phyloP scores from a whole-genome alignment of 2,797 vertebrate species.

The Meda fulgida region DNA sequence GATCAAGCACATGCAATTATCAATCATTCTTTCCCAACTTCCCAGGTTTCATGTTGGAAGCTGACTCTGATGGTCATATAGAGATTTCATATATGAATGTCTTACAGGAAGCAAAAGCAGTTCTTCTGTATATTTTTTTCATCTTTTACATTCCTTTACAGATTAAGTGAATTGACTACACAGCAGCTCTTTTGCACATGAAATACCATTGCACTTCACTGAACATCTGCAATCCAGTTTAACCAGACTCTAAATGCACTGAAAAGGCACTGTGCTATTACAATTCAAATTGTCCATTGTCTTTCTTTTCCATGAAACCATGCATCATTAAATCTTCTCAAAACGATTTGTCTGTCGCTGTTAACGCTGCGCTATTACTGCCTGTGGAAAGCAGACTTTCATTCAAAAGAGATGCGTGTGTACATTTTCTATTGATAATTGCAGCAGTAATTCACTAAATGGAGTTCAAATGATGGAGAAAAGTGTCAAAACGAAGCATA shows the following conservation, averaged over 20 bases:
- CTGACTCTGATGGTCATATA: neutral
- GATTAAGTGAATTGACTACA: neutral
- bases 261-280: neutral
- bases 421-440: neutral
- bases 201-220: neutral
- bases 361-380: neutral
- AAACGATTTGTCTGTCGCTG: neutral
- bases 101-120: neutral
- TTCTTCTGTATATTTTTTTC: neutral
- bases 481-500: neutral
- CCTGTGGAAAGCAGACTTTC: neutral
- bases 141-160: neutral
- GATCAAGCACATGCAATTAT: constrained; percentile 79
- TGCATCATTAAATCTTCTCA: constrained; percentile 6
- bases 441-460: neutral
- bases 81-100: neutral
- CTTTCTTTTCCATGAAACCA: neutral
- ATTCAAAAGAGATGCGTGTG: neutral
- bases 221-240: neutral
- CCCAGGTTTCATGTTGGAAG: constrained; percentile 62
- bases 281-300: neutral
- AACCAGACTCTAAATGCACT: neutral
- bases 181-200: neutral
- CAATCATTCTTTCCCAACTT: constrained; percentile 68
- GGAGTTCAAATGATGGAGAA: neutral